Conservation (phyloP, 2,888 invertebrate genomes). For the Pimpla rufipes region DNA sequence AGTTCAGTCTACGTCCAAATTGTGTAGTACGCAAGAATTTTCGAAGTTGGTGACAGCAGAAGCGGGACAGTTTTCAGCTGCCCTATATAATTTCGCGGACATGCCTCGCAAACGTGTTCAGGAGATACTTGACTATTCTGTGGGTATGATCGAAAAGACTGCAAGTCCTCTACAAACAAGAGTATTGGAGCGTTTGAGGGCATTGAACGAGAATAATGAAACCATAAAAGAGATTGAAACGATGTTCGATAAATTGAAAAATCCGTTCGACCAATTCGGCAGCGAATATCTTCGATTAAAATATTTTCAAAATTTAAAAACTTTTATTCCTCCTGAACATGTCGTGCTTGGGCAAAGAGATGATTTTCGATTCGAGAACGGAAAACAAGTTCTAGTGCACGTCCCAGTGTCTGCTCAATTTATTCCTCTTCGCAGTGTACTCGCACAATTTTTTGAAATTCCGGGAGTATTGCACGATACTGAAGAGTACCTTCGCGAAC, state of each 20-base stretch:
- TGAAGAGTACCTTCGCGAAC: not conserved
- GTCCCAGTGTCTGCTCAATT: not conserved
- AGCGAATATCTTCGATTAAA: not conserved
- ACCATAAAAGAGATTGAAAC: not conserved
- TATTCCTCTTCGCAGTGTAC: not conserved
- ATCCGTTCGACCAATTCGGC: not conserved
- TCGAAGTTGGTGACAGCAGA: not conserved
- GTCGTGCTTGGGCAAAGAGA: not conserved
- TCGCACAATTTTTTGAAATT: not conserved
- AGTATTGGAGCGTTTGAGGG: not conserved
- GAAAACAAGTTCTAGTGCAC: not conserved
- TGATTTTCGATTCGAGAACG: conserved; percentile 1
- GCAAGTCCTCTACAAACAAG: not conserved
- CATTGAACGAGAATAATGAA: not conserved
- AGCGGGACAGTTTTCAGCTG: not conserved
- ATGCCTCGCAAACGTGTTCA: conserved; percentile 8
- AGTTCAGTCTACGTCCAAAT: not conserved
- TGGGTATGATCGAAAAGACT: not conserved
- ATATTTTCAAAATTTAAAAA: not conserved
- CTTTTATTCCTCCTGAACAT: not conserved
- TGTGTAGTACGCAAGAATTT: not conserved
- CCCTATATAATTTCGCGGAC: not conserved
- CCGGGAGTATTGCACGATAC: not conserved
- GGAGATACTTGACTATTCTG: not conserved
- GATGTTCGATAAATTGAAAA: not conserved